Evolutionary conservation across 2,888 invertebrate genomes (phyloP).

Genomic region (Andricus quercusramuli): DNA sequence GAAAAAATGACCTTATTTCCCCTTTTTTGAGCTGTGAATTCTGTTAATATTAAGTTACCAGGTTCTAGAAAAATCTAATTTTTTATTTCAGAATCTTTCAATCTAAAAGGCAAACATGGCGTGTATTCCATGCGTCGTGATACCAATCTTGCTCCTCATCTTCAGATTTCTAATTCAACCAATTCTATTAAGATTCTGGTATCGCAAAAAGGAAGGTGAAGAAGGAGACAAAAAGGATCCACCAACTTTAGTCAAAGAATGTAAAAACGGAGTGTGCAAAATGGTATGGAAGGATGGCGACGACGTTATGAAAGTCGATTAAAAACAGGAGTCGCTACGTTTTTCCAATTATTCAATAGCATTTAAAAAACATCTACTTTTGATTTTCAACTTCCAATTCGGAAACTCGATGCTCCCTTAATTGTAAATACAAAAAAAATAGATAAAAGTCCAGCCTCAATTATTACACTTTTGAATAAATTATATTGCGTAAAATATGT

Average conservation of each 20-base stretch:
- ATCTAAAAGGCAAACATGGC: slow-evolving; percentile 81
- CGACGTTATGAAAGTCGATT: slow-evolving; percentile 55
- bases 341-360: background rate
- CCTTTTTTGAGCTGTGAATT: too few relatives aligned
- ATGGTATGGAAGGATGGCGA: slow-evolving; percentile 67
- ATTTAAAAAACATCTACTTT: background rate
- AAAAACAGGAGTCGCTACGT: background rate
- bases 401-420: background rate
- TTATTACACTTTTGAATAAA: background rate
- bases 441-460: background rate
- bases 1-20: too few relatives aligned
- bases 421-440: background rate
- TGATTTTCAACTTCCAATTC: background rate
- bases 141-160: slow-evolving; percentile 89
- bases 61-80: background rate
- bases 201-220: slow-evolving; percentile 82
- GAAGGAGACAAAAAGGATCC: slow-evolving; percentile 62
- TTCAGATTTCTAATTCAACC: slow-evolving; percentile 94
- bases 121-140: slow-evolving; percentile 91
- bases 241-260: slow-evolving; percentile 70
- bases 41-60: background rate
- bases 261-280: slow-evolving; percentile 73
- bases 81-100: slow-evolving; percentile 2
- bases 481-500: background rate
- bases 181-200: slow-evolving; percentile 89